Evolutionary conservation across 2,797 vertebrate species (phyloP).

Genomic region (Sciurus vulgaris): DNA sequence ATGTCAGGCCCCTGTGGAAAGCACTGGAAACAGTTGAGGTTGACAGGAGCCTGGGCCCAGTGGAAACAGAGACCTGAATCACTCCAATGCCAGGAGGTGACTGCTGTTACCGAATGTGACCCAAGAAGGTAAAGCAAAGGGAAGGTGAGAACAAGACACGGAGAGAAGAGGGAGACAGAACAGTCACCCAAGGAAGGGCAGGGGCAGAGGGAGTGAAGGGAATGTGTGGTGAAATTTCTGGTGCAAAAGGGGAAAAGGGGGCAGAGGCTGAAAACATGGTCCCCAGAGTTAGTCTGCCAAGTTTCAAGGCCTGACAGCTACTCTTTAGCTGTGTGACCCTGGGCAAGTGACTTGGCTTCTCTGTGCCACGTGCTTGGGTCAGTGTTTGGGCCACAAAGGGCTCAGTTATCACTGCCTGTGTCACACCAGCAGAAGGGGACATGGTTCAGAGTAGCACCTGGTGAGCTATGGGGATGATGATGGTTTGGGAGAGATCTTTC

Average conservation of each 20-base stretch:
- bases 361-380: neutral
- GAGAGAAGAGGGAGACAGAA: no score
- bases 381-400: rapidly evolving
- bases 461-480: neutral
- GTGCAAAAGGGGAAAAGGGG: neutral
- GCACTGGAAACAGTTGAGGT: neutral
- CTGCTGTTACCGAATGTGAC: neutral
- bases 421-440: neutral
- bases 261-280: neutral
- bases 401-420: neutral
- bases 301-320: neutral
- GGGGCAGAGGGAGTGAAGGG: rapidly evolving
- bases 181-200: neutral
- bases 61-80: neutral
- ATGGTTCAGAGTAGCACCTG: neutral
- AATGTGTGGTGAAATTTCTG: rapidly evolving
- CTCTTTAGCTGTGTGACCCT: neutral
- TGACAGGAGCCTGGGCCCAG: neutral
- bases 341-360: neutral
- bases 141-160: neutral
- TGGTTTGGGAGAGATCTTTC: neutral
- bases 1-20: neutral
- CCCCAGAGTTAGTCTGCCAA: neutral
- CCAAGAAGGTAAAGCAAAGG: neutral
- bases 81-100: neutral